These are phyloP conservation scores for Chionoecetes opilio DNA, from an alignment of 1,140 invertebrate genomes.

Conservation along the genomic window DNA sequence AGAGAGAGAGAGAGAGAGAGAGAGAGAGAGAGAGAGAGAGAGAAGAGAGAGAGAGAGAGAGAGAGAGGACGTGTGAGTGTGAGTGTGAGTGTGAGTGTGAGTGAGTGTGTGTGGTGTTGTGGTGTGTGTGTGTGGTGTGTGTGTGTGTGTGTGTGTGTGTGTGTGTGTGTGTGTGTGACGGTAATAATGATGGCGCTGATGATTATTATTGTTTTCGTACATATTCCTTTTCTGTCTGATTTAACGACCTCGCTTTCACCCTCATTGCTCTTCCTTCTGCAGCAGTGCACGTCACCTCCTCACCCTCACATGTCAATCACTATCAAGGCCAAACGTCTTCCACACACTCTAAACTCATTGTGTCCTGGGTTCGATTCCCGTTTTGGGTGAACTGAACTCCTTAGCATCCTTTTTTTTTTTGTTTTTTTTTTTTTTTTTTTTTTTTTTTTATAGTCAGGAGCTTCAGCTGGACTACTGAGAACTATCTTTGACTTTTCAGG, in stretches of 20 bases:
- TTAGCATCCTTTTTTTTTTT: neutral
- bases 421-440: no score
- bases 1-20: no score
- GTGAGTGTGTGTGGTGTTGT: no score
- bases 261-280: neutral
- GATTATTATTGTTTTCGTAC: neutral
- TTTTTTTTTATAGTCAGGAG: no score
- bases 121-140: neutral
- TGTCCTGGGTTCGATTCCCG: neutral
- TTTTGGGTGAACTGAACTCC: neutral
- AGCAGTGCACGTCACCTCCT: neutral
- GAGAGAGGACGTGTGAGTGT: neutral
- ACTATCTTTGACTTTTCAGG: no score
- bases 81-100: neutral
- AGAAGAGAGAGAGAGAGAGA: neutral
- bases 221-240: neutral
- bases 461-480: no score
- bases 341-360: conserved; percentile 7
- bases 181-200: neutral
- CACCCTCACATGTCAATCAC: conserved; percentile 61
- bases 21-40: no score
- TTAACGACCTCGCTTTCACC: neutral
- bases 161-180: neutral
- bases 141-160: neutral
- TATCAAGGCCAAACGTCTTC: conserved; percentile 40